Evolutionary conservation across 2,113 vertebrate species (phyloP).

Genomic region (Suricata suricatta): DNA sequence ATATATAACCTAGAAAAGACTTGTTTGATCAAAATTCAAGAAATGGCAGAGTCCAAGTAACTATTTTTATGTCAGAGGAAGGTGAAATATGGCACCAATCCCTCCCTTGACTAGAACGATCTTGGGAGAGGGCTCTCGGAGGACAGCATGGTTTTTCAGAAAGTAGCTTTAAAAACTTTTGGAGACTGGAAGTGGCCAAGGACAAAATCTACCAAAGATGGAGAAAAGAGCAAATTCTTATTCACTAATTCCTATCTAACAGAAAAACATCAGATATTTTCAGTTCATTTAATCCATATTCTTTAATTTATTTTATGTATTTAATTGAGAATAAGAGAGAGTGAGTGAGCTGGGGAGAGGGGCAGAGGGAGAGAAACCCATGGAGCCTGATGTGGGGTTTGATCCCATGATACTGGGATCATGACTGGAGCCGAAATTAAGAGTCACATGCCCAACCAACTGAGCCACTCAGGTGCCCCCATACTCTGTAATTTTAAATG

Average conservation of each 20-base stretch:
- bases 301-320: neutral
- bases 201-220: neutral
- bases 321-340: no score
- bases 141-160: neutral
- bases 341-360: no score
- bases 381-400: no score
- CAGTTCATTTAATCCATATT: neutral
- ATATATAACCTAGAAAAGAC: neutral
- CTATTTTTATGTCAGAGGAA: neutral
- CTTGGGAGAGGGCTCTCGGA: fast-evolving
- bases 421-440: no score
- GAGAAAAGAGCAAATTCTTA: neutral
- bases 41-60: neutral
- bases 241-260: neutral
- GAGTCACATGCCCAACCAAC: no score
- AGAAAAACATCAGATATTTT: neutral
- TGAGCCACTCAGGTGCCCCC: no score
- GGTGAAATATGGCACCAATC: no score
- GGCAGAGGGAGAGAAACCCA: no score
- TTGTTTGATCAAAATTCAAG: neutral
- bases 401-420: no score
- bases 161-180: neutral
- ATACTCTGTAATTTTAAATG: neutral
- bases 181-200: neutral
- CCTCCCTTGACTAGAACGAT: neutral